phyloP scores from a whole-genome alignment of 2,113 vertebrate species.

The Mormyrus lacerda region DNA sequence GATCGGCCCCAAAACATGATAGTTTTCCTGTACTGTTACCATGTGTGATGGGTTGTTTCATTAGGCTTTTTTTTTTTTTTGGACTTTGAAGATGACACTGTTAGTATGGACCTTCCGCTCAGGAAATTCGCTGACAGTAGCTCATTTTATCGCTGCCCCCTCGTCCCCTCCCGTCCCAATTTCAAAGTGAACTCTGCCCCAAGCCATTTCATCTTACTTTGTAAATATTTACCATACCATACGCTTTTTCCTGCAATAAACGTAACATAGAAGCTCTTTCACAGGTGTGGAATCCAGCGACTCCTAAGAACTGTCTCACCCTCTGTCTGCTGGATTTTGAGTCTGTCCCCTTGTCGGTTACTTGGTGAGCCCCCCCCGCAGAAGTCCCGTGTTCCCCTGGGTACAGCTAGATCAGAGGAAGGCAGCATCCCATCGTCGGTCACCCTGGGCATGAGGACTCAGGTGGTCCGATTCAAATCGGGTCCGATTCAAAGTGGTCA shows the following conservation, averaged over 20 bases:
- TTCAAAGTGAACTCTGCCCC: slow-evolving; percentile 27
- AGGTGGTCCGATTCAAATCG: not conserved
- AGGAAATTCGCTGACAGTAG: slow-evolving; percentile 48
- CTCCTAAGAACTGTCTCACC: slow-evolving; percentile 33
- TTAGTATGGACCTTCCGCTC: slow-evolving; percentile 51
- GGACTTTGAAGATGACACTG: slow-evolving; percentile 38
- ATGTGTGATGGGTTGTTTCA: slow-evolving; percentile 36
- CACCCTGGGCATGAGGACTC: not conserved
- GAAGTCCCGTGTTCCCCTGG: not conserved
- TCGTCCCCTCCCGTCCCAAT: not conserved
- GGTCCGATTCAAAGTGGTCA: not conserved
- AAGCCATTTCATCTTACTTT: slow-evolving; percentile 29
- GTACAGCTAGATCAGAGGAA: not conserved
- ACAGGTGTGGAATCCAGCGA: slow-evolving; percentile 33
- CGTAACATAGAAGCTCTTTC: slow-evolving; percentile 22
- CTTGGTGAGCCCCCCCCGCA: not conserved
- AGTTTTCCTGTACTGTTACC: slow-evolving; percentile 21
- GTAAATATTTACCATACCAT: slow-evolving; percentile 37
- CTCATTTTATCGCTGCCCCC: slow-evolving; percentile 19
- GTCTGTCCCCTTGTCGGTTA: not conserved
- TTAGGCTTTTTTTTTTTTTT: slow-evolving; percentile 42
- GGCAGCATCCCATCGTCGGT: not conserved
- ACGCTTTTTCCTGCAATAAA: slow-evolving; percentile 16
- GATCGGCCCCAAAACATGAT: slow-evolving; percentile 29
- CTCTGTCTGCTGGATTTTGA: slow-evolving; percentile 43